Base-by-base conservation (phyloP, 2,113 vertebrate species). In the Nipponia nippon region DNA sequence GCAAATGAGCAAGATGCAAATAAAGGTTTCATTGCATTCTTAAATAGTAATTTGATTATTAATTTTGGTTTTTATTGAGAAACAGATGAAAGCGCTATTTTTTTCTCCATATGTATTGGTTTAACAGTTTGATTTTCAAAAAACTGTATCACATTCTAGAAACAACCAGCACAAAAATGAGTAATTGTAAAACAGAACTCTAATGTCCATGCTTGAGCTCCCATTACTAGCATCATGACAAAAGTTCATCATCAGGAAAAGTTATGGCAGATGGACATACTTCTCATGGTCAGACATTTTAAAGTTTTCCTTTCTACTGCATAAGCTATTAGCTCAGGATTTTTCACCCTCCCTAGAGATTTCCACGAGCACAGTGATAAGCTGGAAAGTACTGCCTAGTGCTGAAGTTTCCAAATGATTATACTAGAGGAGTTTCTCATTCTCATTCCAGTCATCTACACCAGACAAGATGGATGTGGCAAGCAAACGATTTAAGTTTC, bases 131-230 rank as follows among this genome's bases (percentile, higher is more conserved):
- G 13, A 20, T 94, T 75, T 50, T 36, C 5, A 19, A 40, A 73
- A 53, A 83, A 12, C 2, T 6, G 1, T 14, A 16, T 49, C 25
- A 65, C n/a, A 22, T 15, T 38, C 16, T 42, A 42, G 25, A 73
- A 56, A 56, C 12, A 81, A 65, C 6, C 25, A 80, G 14, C 7
- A 2, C 9, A 70, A 61, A 84, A 71, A 21, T 2, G 36, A 16
- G 19, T 15, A 46, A 36, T 19, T 40, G n/a, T 61, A 62, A 50
- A 44, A 4, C 30, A 13, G 8, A 17, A 2, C 22, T n/a, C 7
- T 22, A 16, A 18, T 1, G 0, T n/a, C 29, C 1, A 0, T 14
- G 15, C 36, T 16, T n/a, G n/a, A 53, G n/a, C 7, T 87, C n/a
- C 44, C 5, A 3, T 19, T 36, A 63, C 23, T n/a, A 50, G 32